A percentile compares a stretch with the other conserved stretches of the same genome.
Conservation (phyloP, 2,797 vertebrate genomes). For the Ceryle rudis region DNA sequence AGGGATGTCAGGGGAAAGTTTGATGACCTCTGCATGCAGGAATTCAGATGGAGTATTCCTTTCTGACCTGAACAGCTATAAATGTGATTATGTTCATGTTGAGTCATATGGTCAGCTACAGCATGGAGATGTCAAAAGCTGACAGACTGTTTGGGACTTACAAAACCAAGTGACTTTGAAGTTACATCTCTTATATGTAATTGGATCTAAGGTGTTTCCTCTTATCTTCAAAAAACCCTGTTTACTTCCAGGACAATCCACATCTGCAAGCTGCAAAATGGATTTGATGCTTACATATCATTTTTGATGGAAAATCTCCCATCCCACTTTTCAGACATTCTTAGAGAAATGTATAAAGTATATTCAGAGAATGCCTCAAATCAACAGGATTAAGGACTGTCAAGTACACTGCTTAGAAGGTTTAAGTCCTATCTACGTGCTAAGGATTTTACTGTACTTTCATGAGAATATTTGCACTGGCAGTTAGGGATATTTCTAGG, state of each 20-base stretch:
- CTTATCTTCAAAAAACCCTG: neutral
- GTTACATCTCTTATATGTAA: neutral
- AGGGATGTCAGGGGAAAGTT: neutral
- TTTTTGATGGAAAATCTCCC: neutral
- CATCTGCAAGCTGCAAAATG: neutral
- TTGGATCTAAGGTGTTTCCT: neutral
- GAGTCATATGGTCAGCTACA: neutral
- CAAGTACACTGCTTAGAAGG: constrained; percentile 39
- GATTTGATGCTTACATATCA: neutral
- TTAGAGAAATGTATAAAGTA: neutral
- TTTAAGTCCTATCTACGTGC: neutral
- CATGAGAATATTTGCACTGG: constrained; percentile 28
- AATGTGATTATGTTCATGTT: neutral
- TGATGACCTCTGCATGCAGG: neutral
- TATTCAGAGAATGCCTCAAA: constrained; percentile 29
- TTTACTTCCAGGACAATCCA: neutral
- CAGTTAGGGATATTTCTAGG: neutral
- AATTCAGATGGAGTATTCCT: neutral
- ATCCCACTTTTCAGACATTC: constrained; percentile 16
- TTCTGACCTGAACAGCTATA: neutral
- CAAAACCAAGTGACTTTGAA: neutral
- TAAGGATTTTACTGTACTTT: constrained; percentile 49
- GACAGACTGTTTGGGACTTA: neutral
- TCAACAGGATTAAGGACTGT: constrained; percentile 66
- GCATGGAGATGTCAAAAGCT: neutral